A percentile compares a stretch with the other conserved stretches of the same genome.
Conservation (phyloP, 2,113 vertebrate species). For the Carassius gibelio region DNA sequence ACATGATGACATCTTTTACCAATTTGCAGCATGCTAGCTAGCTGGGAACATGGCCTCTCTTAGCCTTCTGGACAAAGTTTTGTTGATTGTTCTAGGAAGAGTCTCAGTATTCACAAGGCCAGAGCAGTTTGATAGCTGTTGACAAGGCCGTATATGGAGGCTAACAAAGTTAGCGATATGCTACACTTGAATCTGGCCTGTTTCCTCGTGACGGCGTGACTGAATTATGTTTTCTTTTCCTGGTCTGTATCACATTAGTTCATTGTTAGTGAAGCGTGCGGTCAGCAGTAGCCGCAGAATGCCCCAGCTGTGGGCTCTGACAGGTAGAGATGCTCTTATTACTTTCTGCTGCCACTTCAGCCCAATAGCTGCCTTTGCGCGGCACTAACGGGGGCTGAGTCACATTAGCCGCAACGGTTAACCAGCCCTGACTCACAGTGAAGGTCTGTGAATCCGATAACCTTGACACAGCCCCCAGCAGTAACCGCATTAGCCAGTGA, state of each 20-base stretch:
- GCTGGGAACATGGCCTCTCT: background rate
- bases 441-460: conserved; percentile 20
- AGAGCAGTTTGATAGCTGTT: conserved; percentile 41
- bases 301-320: conserved; percentile 32
- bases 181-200: conserved; percentile 32
- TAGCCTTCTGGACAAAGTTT: conserved; percentile 20
- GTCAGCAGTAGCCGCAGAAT: conserved; percentile 26
- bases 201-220: background rate
- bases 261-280: background rate
- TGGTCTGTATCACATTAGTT: conserved; percentile 41
- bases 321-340: conserved; percentile 42
- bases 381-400: conserved; percentile 7
- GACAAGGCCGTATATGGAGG: conserved; percentile 48
- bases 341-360: conserved; percentile 13
- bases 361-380: conserved; percentile 18
- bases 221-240: conserved; percentile 27
- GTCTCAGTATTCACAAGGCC: conserved; percentile 25
- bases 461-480: conserved; percentile 12
- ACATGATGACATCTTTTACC: background rate
- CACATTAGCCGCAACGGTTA: conserved; percentile 57
- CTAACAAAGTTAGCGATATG: conserved; percentile 52
- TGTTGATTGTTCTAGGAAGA: conserved; percentile 26
- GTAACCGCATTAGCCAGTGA: conserved; percentile 60
- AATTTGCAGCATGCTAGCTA: conserved; percentile 4
- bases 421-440: conserved; percentile 39